phyloP scores from a whole-genome alignment of 1,140 invertebrate species.

The Philotrypesis tridentata region DNA sequence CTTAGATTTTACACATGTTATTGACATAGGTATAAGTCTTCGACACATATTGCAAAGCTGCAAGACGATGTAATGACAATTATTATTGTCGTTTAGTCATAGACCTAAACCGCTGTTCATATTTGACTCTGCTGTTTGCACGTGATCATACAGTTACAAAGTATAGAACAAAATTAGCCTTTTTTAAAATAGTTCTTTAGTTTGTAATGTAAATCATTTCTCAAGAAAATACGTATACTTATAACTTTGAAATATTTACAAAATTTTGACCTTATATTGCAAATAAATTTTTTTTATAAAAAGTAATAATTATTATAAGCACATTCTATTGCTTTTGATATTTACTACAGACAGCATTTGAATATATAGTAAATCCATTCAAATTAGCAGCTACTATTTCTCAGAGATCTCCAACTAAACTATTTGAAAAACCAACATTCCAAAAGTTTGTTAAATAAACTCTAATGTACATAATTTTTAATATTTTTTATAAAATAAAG shows the following conservation, averaged over 20 bases:
- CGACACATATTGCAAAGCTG: not conserved
- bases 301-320: not conserved
- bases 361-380: not conserved
- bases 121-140: not conserved
- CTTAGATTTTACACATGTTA: not conserved
- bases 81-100: not conserved
- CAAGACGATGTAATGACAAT: not conserved
- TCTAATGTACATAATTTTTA: not conserved
- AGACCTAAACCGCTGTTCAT: conserved; percentile 11
- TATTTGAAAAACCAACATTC: not conserved
- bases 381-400: not conserved
- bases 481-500: not conserved
- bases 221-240: conserved; percentile 31
- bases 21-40: conserved; percentile 8
- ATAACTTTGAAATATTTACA: conserved; percentile 37
- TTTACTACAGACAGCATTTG: not conserved
- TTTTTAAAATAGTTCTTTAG: conserved; percentile 24
- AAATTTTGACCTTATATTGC: conserved; percentile 31
- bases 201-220: conserved; percentile 18
- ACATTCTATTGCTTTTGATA: conserved; percentile 27
- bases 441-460: not conserved
- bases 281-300: not conserved
- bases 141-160: conserved; percentile 15
- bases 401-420: not conserved
- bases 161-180: conserved; percentile 19